Evolutionary conservation across 2,888 invertebrate species (phyloP), one percentile per base, ranked within the genome.

Genomic region (Euzophera pinguis): DNA sequence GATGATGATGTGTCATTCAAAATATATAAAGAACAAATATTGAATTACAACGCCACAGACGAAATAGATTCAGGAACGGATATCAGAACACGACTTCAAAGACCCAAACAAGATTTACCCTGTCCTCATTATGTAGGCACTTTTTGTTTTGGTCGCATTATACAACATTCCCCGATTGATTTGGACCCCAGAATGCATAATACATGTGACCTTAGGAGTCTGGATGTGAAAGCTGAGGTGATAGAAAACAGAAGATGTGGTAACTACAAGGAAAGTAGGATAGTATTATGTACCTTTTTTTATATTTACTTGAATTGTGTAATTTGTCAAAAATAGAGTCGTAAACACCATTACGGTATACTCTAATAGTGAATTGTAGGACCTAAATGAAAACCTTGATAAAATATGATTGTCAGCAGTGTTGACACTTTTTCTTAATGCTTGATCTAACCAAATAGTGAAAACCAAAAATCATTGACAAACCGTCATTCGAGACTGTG

Each of bases 171-270:
- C 67, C 65, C 74, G 81, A 81, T 83, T 84, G 83, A 82, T 83
- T 81, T 73, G 64, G 78, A 73, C 69, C 65, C 66, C 75, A 71
- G 64, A 70, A 81, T 83, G 82, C 81, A 84, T 83, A 80, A 84
- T 75, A 76, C 71, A 84, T 83, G 73, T 73, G 79, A 81, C 80
- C 79, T 77, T 72, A 74, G 67, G 63, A 75, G 70, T 70, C 45
- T 69, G 55, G 58, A 37, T 64, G 61, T 5, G 61, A 61, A 64
- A 63, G 22, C 67, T 70, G 71, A 71, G 74, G 14, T 14, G 0
- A 32, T 3, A 45, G 45, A 16, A 45, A 14, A 10, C 1, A 14
- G 45, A 14, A 45, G 32, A 45, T 45, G 16, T 41, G 17, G 17
- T 17, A 22, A 22, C 5, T 5, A 22, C 3, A 22, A n/a, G n/a